Conservation (phyloP, 1,140 invertebrate genomes). For the Hirudo medicinalis region DNA sequence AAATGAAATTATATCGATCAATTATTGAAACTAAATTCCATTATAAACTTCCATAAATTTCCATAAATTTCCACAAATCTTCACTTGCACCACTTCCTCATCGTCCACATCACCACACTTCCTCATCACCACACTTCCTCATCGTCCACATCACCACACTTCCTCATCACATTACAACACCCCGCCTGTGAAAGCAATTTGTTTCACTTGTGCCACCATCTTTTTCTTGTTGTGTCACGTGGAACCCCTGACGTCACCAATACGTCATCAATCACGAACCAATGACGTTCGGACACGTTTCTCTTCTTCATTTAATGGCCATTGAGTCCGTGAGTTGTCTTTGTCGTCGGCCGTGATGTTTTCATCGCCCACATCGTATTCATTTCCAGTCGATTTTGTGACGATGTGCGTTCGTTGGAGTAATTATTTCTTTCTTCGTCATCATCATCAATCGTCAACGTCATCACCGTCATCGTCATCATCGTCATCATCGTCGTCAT, state of each 20-base stretch:
- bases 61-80: background rate
- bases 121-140: background rate
- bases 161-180: slow-evolving; percentile 1
- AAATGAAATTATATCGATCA: too few relatives aligned
- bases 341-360: too few relatives aligned
- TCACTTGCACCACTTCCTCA: background rate
- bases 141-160: background rate
- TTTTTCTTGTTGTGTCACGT: slow-evolving; percentile 5
- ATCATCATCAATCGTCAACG: too few relatives aligned
- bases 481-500: too few relatives aligned
- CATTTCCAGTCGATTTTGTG: too few relatives aligned
- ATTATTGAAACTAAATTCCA: background rate
- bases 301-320: background rate
- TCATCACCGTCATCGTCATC: too few relatives aligned
- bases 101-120: too few relatives aligned
- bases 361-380: too few relatives aligned
- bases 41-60: background rate
- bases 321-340: too few relatives aligned
- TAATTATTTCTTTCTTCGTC: too few relatives aligned
- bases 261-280: slow-evolving; percentile 14
- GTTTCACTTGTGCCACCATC: background rate
- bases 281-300: slow-evolving; percentile 9
- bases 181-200: background rate
- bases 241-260: slow-evolving; percentile 13
- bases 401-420: too few relatives aligned